A percentile compares a stretch with the other conserved stretches of the same genome.
Evolutionary conservation across 2,797 vertebrate genomes (phyloP).

Genomic region (Adrianichthys oophorus): DNA sequence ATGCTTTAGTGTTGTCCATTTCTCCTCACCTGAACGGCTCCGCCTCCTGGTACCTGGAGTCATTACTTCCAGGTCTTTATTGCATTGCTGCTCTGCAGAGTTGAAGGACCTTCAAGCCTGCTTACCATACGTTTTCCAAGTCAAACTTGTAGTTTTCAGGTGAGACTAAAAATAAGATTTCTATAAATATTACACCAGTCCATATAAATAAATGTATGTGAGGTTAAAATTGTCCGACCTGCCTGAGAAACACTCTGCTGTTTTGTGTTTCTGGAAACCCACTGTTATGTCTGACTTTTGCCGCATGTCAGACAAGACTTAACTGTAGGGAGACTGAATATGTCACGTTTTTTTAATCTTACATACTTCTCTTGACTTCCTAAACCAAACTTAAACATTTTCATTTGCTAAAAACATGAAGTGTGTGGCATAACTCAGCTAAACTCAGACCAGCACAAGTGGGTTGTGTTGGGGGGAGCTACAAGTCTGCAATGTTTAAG

Average conservation of each 20-base stretch:
- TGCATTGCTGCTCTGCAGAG: neutral
- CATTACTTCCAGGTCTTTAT: neutral
- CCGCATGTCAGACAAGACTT: too few species aligned
- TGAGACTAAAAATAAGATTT: conserved; percentile 2
- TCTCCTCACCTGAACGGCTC: conserved; percentile 2
- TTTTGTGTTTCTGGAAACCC: too few species aligned
- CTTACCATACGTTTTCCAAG: neutral
- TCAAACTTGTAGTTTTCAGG: neutral
- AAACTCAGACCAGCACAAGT: too few species aligned
- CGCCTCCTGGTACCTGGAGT: neutral
- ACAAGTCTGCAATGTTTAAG: too few species aligned
- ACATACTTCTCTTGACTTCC: too few species aligned
- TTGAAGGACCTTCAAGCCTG: neutral
- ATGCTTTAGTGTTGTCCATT: neutral
- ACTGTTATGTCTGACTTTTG: too few species aligned
- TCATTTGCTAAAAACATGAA: too few species aligned
- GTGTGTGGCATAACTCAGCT: too few species aligned
- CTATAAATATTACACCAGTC: conserved; percentile 2
- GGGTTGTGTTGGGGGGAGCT: too few species aligned
- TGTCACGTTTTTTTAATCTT: too few species aligned
- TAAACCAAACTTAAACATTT: too few species aligned
- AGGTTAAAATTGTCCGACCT: neutral
- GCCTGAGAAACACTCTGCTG: neutral
- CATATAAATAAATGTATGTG: conserved; percentile 5
- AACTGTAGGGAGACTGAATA: too few species aligned